Percentiles rank a stretch among this genome's conserved stretches.
Evolutionary conservation across 2,113 vertebrate species (phyloP).

Genomic region (Centropus bengalensis): DNA sequence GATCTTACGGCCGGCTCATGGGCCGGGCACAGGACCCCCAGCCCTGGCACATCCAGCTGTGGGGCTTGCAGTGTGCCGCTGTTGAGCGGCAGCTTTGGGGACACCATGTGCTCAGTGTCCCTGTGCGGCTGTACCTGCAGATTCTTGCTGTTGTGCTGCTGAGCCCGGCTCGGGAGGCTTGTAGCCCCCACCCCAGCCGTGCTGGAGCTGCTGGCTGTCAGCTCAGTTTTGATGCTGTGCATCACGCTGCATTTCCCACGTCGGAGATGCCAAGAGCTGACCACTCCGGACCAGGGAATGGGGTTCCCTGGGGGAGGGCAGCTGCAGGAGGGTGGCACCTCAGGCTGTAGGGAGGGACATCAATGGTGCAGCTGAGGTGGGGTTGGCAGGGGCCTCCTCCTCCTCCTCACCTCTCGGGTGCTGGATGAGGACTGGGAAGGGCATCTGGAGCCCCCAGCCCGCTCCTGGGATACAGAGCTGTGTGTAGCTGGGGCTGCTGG

Average conservation of each 20-base stretch:
- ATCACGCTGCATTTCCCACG: rapidly evolving
- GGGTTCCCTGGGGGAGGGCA: rapidly evolving
- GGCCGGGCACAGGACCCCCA: rapidly evolving
- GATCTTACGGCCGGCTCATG: rapidly evolving
- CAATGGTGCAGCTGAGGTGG: not conserved
- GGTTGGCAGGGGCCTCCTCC: not conserved
- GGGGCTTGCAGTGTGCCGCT: rapidly evolving
- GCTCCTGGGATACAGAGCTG: not conserved
- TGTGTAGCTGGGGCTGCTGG: too few species aligned
- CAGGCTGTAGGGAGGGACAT: rapidly evolving
- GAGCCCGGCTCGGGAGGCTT: not conserved
- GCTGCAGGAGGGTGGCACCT: not conserved
- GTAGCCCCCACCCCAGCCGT: rapidly evolving
- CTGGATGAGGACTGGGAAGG: not conserved
- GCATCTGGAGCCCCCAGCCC: not conserved
- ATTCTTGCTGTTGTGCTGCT: rapidly evolving
- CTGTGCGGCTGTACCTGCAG: rapidly evolving
- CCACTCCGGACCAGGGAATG: rapidly evolving
- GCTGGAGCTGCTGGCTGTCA: not conserved
- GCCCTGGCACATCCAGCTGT: not conserved
- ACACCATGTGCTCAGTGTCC: rapidly evolving
- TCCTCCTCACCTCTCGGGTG: not conserved
- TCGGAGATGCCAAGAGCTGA: not conserved
- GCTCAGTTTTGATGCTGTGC: not conserved
- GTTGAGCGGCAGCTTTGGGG: not conserved